Base-by-base conservation (phyloP, 2,888 invertebrate species). In the Lithophane semibrunnea region DNA sequence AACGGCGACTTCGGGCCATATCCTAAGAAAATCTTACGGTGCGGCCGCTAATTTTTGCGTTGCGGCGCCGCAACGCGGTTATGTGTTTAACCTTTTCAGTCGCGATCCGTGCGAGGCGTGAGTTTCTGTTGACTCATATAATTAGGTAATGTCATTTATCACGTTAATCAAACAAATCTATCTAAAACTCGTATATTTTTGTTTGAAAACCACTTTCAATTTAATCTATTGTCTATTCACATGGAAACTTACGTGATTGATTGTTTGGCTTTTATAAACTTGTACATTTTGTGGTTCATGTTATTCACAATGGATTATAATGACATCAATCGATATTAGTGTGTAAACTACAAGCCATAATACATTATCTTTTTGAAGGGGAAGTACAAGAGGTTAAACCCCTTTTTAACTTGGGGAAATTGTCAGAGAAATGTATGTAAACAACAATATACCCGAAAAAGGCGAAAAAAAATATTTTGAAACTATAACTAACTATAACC, bases 211-310 rank as follows among this genome's bases (percentile, higher is more conserved):
- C 5, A 42, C 24, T 18, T 72, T 42, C 9, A 52, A 52, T 52
- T 72, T 42, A 13, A 69, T 47, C 37, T 58, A 73, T 73, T n/a
- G 29, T 58, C 29, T 47, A 58, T 58, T 37, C 37, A 37, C 24
- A 49, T 37, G 4, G 24, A 68, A 56, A 75, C 24, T 18, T 24
- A 60, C 21, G 16, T 16, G 16, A 71, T 49, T 21, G n/a, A 47
- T 21, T 21, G n/a, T 47, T 18, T 67, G 8, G n/a, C 12, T 16
- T 68, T 68, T 47, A 58, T 16, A 13, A n/a, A 21, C 56, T 69
- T 18, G n/a, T 16, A 61, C 4, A 58, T 29, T 42, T 44, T 44
- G 13, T 63, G 9, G 9, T 69, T 69, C 18, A 18, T 37, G 3
- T 37, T 29, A 68, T 47, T 44, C 29, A 44, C 16, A 63, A 54